phyloP scores from a whole-genome alignment of 2,113 vertebrate species.

The Pseudorhombus dupliciocellatus region DNA sequence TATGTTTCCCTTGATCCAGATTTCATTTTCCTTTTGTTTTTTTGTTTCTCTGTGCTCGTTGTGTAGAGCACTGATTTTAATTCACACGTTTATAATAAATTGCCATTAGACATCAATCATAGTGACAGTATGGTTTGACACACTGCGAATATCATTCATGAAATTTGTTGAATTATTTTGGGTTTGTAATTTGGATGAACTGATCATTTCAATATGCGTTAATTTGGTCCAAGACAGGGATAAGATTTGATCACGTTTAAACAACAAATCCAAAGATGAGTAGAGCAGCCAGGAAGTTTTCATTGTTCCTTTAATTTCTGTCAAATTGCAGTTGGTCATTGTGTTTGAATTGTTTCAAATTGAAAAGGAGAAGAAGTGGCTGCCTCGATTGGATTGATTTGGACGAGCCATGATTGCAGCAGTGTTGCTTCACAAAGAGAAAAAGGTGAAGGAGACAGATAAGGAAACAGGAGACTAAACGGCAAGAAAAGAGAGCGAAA shows the following conservation, averaged over 20 bases:
- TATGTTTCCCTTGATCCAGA: too few relatives aligned
- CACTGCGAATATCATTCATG: too few relatives aligned
- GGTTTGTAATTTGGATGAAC: background rate
- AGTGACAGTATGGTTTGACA: conserved; percentile 1
- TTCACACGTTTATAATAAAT: background rate
- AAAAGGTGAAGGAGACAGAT: background rate
- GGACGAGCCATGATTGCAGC: conserved; percentile 16
- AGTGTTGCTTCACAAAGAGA: background rate
- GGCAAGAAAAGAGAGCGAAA: conserved; percentile 6
- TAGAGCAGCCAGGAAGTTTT: background rate
- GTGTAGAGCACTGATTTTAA: too few relatives aligned
- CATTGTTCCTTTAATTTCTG: conserved; percentile 2
- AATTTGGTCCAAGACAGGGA: background rate
- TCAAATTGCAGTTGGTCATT: background rate
- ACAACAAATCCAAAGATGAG: background rate
- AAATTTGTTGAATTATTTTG: background rate
- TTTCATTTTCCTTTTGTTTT: too few relatives aligned
- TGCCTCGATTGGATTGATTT: conserved; percentile 8
- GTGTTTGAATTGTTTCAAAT: conserved; percentile 9
- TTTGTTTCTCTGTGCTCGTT: too few relatives aligned
- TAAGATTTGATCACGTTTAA: background rate
- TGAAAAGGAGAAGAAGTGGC: conserved; percentile 12
- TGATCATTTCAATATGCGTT: background rate
- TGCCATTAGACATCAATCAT: conserved; percentile 34
- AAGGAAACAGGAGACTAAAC: background rate